These are phyloP conservation scores for Proteles cristata DNA, from an alignment of 2,113 vertebrate genomes.

Conservation along the genomic window DNA sequence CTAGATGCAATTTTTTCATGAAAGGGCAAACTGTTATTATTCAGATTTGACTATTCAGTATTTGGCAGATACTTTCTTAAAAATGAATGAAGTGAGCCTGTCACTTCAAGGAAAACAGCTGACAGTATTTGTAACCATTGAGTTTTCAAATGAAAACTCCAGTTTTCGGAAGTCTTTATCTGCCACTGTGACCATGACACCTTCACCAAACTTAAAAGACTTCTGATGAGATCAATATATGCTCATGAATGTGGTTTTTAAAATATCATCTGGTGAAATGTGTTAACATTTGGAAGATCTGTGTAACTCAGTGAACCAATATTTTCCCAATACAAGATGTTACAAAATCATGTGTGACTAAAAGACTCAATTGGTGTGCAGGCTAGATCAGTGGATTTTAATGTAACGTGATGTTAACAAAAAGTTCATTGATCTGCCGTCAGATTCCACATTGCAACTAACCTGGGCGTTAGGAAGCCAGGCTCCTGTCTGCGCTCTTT, in stretches of 20 bases:
- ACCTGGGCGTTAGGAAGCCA: neutral
- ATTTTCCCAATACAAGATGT: neutral
- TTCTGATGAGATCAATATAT: neutral
- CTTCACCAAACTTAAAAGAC: neutral
- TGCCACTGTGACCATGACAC: slow-evolving; percentile 6
- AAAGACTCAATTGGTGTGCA: neutral
- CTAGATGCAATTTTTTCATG: neutral
- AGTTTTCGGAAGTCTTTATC: slow-evolving; percentile 6
- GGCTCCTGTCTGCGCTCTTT: neutral
- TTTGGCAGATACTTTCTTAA: slow-evolving; percentile 37
- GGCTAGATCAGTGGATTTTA: neutral
- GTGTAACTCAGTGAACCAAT: neutral
- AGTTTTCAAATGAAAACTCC: slow-evolving; percentile 31
- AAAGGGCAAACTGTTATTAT: neutral
- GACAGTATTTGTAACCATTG: neutral
- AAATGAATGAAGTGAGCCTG: neutral
- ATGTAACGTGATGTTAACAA: neutral
- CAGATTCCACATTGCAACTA: neutral
- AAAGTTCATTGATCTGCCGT: neutral
- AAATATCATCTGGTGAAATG: neutral
- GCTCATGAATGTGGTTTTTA: neutral
- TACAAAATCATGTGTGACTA: neutral
- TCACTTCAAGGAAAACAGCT: slow-evolving; percentile 20
- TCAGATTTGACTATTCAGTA: slow-evolving; percentile 46
- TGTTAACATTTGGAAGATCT: slow-evolving; percentile 4